Evolutionary conservation across 2,888 invertebrate species (phyloP), one percentile per base, ranked within the genome.

Genomic region (Andrena dorsata): DNA sequence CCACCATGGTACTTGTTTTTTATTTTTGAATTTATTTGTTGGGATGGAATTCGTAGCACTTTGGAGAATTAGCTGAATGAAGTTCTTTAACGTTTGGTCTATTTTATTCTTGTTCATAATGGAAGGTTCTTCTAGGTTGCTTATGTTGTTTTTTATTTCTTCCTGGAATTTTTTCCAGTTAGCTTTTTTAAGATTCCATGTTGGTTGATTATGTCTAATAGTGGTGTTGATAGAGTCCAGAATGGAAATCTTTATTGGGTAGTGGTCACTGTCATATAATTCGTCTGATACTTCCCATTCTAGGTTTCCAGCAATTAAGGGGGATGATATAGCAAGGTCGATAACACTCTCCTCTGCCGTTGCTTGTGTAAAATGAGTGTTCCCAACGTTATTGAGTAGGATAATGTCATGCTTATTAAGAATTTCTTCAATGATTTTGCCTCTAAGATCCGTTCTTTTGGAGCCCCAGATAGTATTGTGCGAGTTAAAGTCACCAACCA

Each of bases 401-500:
- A 69, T 41, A 8, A 58, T 5, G 8, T 58, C 32, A n/a, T 56
- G 58, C 8, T 28, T 68, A 28, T n/a, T 2, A 1, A 73, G 16
- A 0, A 86, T 5, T 51, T 85, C 30, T 71, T 88, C 84, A 5
- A 90, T 64, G 47, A 68, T 80, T 78, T 79, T 85, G 3, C 87
- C 88, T 82, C 88, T 66, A 4, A 7, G 0, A 23, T 83, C 85
- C 2, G 41, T 66, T 58, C 81, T 75, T 5, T 60, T 13, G 0
- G 84, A 89, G 26, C 84, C 86, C 83, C 86, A 87, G 0, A 73
- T 13, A 0, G 28, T 51, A 16, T 80, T 83, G 28, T 89, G 85
- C 20, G 76, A 74, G 30, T 88, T 90, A 16, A 90, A 87, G 72
- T 88, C 87, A 6, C 88, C 89, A 0, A 85, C 1, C 1, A 89